Conservation (phyloP, 2,113 vertebrate species). For the Xyrauchen texanus region DNA sequence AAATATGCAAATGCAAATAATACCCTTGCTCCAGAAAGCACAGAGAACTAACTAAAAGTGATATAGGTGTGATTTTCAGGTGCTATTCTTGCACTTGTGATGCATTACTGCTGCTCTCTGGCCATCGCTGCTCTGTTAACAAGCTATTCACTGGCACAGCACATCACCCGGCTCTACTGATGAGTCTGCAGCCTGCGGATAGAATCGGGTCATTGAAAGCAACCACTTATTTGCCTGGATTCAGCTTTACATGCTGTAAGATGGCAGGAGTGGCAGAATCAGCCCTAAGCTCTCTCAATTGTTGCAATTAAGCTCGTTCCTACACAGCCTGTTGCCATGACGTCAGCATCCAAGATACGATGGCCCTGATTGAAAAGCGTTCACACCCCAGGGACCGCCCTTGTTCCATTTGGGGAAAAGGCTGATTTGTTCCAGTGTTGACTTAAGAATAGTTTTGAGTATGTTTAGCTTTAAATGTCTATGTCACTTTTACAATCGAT, state of each 20-base stretch:
- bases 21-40: neutral
- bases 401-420: neutral
- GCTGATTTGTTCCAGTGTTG: conserved; percentile 2
- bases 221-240: conserved; percentile 15
- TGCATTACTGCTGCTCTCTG: neutral
- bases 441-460: conserved; percentile 8
- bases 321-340: conserved; percentile 34
- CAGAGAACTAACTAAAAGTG: conserved; percentile 14
- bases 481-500: conserved; percentile 17
- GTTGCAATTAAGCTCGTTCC: conserved; percentile 21
- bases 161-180: conserved; percentile 41
- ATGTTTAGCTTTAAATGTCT: neutral
- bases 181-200: conserved; percentile 28
- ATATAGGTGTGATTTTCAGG: conserved; percentile 24
- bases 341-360: conserved; percentile 29
- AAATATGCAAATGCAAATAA: neutral
- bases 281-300: neutral
- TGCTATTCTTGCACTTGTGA: conserved; percentile 27
- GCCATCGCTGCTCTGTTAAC: conserved; percentile 49
- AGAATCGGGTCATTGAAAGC: conserved; percentile 23
- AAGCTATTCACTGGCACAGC: conserved; percentile 54
- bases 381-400: conserved; percentile 9
- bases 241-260: conserved; percentile 2
- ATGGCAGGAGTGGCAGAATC: conserved; percentile 15
- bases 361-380: conserved; percentile 8